Evolutionary conservation across 2,797 vertebrate species (phyloP).

Genomic region (Crocodylus rhombifer): DNA sequence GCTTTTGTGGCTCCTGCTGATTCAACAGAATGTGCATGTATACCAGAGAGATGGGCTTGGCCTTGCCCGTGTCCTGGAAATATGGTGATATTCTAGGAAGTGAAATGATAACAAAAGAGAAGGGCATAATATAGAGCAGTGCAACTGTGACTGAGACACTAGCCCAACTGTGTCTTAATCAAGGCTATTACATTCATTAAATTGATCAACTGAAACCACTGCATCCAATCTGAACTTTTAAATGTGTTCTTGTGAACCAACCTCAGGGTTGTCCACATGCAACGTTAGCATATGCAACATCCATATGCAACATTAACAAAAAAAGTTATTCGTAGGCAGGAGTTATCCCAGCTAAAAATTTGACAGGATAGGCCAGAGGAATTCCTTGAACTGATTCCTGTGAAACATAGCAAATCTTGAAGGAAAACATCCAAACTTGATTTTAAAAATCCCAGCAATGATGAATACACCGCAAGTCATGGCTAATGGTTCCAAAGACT

Average conservation of each 20-base stretch:
- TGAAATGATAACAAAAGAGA: slow-evolving; percentile 47
- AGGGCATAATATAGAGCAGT: neutral
- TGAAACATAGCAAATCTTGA: slow-evolving; percentile 71
- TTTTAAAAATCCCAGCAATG: slow-evolving; percentile 71
- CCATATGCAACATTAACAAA: too few relatives aligned
- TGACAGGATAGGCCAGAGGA: slow-evolving; percentile 56
- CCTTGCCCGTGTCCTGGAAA: slow-evolving; percentile 2
- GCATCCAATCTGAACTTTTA: slow-evolving; percentile 69
- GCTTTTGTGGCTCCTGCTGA: slow-evolving; percentile 22
- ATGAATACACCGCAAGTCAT: slow-evolving; percentile 46
- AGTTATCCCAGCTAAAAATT: slow-evolving; percentile 58
- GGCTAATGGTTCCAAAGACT: slow-evolving; percentile 48
- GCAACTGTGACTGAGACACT: slow-evolving; percentile 35
- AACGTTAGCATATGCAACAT: neutral
- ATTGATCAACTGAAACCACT: slow-evolving; percentile 72
- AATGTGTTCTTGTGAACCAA: slow-evolving; percentile 66
- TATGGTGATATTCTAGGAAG: neutral
- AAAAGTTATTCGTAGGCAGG: neutral
- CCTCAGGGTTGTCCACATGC: neutral
- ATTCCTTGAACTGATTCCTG: slow-evolving; percentile 76
- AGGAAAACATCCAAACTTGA: slow-evolving; percentile 71
- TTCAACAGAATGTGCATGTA: slow-evolving; percentile 12
- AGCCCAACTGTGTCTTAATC: slow-evolving; percentile 56
- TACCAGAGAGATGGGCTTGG: slow-evolving; percentile 38
- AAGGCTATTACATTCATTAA: slow-evolving; percentile 70